Conservation (phyloP, 1,140 invertebrate genomes). For the Phenacoccus solenopsis region DNA sequence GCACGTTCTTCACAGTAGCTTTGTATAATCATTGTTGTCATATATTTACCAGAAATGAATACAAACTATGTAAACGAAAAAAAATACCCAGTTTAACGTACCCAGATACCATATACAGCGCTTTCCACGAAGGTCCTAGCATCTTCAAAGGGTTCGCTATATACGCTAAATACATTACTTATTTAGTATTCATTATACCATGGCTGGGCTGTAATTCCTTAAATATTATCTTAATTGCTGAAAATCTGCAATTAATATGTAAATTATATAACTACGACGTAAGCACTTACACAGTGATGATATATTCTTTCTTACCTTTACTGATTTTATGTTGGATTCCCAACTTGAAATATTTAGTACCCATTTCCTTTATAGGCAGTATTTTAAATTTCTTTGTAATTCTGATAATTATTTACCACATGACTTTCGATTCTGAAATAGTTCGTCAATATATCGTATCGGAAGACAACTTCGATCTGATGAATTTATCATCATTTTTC, state of each 20-base stretch:
- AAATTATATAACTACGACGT: constrained; percentile 28
- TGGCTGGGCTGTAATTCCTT: not conserved
- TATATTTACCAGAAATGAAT: constrained; percentile 25
- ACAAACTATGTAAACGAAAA: constrained; percentile 39
- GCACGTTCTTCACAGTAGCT: not conserved
- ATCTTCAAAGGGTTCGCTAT: constrained; percentile 39
- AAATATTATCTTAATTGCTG: not conserved
- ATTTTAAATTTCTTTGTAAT: constrained; percentile 46
- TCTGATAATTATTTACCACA: constrained; percentile 51
- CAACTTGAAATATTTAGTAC: constrained; percentile 56
- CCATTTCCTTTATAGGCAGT: constrained; percentile 61
- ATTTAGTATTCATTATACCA: not conserved
- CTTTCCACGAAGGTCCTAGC: constrained; percentile 43
- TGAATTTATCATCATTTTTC: constrained; percentile 45
- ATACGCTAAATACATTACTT: not conserved
- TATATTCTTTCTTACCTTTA: constrained; percentile 46
- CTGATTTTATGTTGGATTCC: constrained; percentile 52
- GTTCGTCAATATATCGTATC: constrained; percentile 34
- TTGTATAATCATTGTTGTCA: not conserved
- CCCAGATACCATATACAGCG: constrained; percentile 46
- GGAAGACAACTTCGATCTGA: constrained; percentile 33
- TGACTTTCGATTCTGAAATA: constrained; percentile 44
- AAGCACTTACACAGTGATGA: constrained; percentile 39
- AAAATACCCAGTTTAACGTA: constrained; percentile 45
- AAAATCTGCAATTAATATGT: not conserved